Base-by-base conservation (phyloP, 2,113 vertebrate genomes). In the Melanotaenia duboulayi region DNA sequence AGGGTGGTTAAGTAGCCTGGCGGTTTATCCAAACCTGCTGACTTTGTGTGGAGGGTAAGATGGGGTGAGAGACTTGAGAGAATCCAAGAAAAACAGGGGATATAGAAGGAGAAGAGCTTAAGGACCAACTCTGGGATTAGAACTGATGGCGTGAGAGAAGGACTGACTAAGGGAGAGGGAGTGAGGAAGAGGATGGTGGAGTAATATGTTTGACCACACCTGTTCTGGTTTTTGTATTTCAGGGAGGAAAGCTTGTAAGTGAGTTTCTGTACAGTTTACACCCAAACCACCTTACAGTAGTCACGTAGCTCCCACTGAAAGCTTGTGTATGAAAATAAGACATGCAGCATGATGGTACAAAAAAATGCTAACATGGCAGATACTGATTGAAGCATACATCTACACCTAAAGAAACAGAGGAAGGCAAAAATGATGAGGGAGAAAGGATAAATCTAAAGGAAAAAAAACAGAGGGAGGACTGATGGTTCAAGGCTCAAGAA, bases 21-120 rank as follows among this genome's bases (percentile, higher is more conserved):
- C 74, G 80, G 73, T 88, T 85, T 87, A 89, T 89, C 88, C 82
- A 91, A 90, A 90, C 88, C 87, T 89, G 83, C 90, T 91, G 90
- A 91, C 90, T 90, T 85, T 71, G 82, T 84, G 87, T 57, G 74
- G 67, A 84, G 81, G 86, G 83, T 74, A 80, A 83, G 88, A 84
- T 81, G 73, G 88, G 81, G 85, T 86, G 77, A 85, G 81, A 71
- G 78, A 84, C 82, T 87, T 75, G 77, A 78, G 79, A 84, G 85
- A 90, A 87, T 90, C 87, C 74, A 71, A 89, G 81, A 89, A 91
- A 44, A 90, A 89, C 83, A 81, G 85, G 74, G 83, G 83, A 90
- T 87, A 80, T 81, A 82, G 81, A 77, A 89, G 87, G 81, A 90
- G 90, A 89, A 84, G 71, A 87, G 90, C 85, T 91, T 91, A 91